Base-by-base conservation (phyloP, 1,140 invertebrate species). In the Rhagoletis zephyria region DNA sequence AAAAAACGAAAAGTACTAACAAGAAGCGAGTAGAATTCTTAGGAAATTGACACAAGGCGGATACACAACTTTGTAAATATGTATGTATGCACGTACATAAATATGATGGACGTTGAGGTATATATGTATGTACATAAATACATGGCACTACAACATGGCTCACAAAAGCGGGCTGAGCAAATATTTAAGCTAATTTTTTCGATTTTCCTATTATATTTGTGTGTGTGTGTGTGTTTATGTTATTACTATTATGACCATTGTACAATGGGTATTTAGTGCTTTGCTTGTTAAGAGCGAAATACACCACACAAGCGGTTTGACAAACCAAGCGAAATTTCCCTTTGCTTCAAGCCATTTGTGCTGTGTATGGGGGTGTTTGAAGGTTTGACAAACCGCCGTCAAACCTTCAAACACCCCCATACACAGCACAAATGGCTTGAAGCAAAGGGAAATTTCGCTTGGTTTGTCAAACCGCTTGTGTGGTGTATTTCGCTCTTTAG, bases 171-270 rank as follows among this genome's bases (percentile, higher is more conserved):
- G n/a, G 48, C 48, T 81, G 48, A 81, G 51, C 74, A 81, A 81
- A 81, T 81, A 81, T 81, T 81, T 81, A 81, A 81, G 74, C 45
- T 48, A 81, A 12, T 4, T 81, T 81, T 81, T 81, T n/a, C 70
- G 16, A 48, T 14, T 30, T 14, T 30, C 30, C 16, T 48, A 14
- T n/a, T 6, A 81, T 42, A 81, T 56, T 51, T 81, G 56, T 81
- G 19, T 19, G 1, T 81, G 5, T 81, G 74, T 81, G 48, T 51
- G 19, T 67, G n/a, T 81, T n/a, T 59, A 56, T 56, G 70, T 81
- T 56, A 81, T 81, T 56, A 56, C 19, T 70, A 12, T 42, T 70
- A 12, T 67, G 14, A 7, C 7, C 19, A 81, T 81, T 81, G 4
- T 30, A 30, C 30, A 30, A 59, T 4, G 74, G 19, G 74, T 81